These are phyloP conservation scores for Philotrypesis tridentata DNA, from an alignment of 1,140 invertebrate genomes.

Conservation along the genomic window DNA sequence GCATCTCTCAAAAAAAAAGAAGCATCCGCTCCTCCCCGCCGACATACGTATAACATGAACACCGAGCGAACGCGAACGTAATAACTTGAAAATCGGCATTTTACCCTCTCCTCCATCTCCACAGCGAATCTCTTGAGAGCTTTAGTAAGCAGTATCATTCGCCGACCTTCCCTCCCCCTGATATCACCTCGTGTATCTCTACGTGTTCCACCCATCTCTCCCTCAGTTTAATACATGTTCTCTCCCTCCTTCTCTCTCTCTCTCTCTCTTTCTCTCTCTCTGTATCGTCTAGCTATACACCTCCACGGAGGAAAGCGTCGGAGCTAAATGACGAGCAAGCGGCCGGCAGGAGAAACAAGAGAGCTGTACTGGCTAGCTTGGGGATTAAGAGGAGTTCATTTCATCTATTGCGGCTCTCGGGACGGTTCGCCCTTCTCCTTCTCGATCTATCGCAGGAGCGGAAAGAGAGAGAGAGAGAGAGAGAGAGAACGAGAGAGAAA, in stretches of 20 bases:
- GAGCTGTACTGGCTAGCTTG: not conserved
- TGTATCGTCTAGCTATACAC: not conserved
- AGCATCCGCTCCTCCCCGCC: not conserved
- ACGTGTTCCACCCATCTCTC: too few relatives aligned
- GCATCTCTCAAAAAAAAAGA: not conserved
- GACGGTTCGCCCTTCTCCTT: not conserved
- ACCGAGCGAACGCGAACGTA: not conserved
- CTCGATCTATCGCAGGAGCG: not conserved
- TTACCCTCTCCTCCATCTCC: not conserved
- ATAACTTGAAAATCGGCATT: conserved; percentile 14
- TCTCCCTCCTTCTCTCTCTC: conserved; percentile 14
- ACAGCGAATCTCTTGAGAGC: not conserved
- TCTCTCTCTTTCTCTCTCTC: not conserved
- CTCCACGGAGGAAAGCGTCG: not conserved
- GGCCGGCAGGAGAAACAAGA: not conserved
- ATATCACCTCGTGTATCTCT: not conserved
- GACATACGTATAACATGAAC: not conserved
- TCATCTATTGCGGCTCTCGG: conserved; percentile 19
- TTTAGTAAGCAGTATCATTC: not conserved
- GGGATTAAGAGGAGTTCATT: conserved; percentile 30
- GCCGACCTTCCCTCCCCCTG: too few relatives aligned
- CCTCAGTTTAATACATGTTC: not conserved
- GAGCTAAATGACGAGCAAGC: not conserved
- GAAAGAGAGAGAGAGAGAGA: conserved; percentile 17
- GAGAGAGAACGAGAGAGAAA: conserved; percentile 4